Conservation (phyloP, 2,888 invertebrate genomes). For the Asteroscopus sphinx region DNA sequence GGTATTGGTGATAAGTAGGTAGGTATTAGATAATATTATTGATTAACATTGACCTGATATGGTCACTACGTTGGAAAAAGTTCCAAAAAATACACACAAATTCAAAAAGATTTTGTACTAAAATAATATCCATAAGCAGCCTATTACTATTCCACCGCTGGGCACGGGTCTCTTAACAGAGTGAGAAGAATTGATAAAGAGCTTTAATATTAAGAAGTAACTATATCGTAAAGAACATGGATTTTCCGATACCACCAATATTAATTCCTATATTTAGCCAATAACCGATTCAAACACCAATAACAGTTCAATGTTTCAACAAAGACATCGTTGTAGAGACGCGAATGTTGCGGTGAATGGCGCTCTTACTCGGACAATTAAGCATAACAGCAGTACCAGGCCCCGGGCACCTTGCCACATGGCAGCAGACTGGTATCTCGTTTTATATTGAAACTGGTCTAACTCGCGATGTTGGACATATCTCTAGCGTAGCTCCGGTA, state of each 20-base stretch:
- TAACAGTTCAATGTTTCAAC: conserved; percentile 65
- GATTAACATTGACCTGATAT: too few species aligned
- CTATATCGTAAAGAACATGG: conserved; percentile 20
- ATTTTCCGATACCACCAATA: conserved; percentile 34
- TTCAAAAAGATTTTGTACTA: too few species aligned
- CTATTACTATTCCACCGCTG: too few species aligned
- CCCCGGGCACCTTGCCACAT: conserved; percentile 81
- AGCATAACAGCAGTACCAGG: conserved; percentile 72
- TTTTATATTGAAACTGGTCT: conserved; percentile 69
- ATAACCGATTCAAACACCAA: conserved; percentile 56
- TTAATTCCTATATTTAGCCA: conserved; percentile 37
- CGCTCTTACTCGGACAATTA: conserved; percentile 75
- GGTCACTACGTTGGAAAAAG: too few species aligned
- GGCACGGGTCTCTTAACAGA: too few species aligned
- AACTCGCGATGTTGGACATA: conserved; percentile 59
- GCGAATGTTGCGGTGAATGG: conserved; percentile 73
- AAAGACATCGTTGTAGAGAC: conserved; percentile 66
- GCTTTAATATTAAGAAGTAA: conserved; percentile 5
- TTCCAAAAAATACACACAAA: too few species aligned
- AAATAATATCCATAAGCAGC: too few species aligned
- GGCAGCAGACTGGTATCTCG: conserved; percentile 69
- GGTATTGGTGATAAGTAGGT: too few species aligned
- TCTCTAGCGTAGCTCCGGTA: conserved; percentile 45
- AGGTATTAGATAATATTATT: too few species aligned
- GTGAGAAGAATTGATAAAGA: too few species aligned